Percentiles rank a stretch among this genome's conserved stretches.
Conservation (phyloP, 1,140 invertebrate species). For the Epicauta chinensis region DNA sequence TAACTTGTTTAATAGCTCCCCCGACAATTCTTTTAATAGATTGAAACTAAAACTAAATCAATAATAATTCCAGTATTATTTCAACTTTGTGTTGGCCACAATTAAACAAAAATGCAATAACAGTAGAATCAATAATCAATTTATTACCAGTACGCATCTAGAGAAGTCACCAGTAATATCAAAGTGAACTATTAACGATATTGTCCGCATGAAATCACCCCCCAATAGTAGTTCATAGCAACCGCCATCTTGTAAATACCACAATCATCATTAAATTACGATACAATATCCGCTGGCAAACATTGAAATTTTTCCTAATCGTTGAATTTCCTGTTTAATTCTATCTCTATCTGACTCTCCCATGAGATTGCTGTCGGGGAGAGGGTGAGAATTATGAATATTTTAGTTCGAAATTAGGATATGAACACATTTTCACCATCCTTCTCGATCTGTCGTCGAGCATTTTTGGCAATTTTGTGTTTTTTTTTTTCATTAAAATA, state of each 20-base stretch:
- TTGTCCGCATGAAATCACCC: too few relatives aligned
- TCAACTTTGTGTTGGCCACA: too few relatives aligned
- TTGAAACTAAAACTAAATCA: too few relatives aligned
- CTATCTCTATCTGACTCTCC: constrained; percentile 1
- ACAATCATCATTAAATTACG: constrained; percentile 22
- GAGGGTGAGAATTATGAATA: constrained; percentile 3
- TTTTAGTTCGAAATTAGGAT: constrained; percentile 12
- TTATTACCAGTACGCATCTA: too few relatives aligned
- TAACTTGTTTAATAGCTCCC: too few relatives aligned
- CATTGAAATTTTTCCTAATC: constrained; percentile 31
- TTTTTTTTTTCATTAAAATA: constrained; percentile 11
- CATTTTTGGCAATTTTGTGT: constrained; percentile 5
- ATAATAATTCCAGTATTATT: too few relatives aligned
- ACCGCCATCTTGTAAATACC: constrained; percentile 3
- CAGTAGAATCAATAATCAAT: too few relatives aligned
- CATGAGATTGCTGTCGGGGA: background rate
- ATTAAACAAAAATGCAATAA: too few relatives aligned
- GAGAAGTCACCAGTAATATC: too few relatives aligned
- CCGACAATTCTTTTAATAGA: too few relatives aligned
- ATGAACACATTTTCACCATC: constrained; percentile 4
- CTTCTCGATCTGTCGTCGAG: background rate
- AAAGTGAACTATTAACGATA: too few relatives aligned
- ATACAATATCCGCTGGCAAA: constrained; percentile 31
- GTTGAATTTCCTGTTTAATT: constrained; percentile 16
- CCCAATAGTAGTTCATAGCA: too few relatives aligned